A percentile compares a stretch with the other conserved stretches of the same genome.
These are phyloP conservation scores for Meriones unguiculatus DNA, from an alignment of 2,113 vertebrate genomes.

Conservation along the genomic window DNA sequence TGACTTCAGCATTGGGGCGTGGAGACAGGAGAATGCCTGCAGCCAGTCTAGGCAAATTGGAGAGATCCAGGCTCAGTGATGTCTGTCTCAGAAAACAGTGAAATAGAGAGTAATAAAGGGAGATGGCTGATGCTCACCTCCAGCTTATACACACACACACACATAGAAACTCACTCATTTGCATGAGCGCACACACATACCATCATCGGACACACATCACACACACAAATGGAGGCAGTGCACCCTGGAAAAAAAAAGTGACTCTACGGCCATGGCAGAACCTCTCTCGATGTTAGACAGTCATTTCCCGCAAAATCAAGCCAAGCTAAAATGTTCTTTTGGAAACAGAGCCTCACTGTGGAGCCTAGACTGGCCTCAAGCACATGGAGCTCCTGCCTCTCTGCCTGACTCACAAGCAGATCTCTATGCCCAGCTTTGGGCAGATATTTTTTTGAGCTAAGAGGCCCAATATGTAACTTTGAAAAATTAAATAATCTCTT, in stretches of 20 bases:
- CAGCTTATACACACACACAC: background rate
- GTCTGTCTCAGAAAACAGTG: background rate
- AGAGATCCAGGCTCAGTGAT: background rate
- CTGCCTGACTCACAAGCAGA: background rate
- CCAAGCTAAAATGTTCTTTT: background rate
- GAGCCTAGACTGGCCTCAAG: no score
- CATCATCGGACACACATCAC: background rate
- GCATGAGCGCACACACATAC: background rate
- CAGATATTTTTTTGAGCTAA: background rate
- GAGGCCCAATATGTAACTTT: background rate
- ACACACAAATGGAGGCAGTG: background rate
- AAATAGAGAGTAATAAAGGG: background rate
- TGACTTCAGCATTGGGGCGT: no score
- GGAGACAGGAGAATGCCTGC: background rate
- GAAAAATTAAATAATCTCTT: background rate
- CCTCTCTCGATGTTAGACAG: background rate
- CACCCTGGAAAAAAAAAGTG: background rate
- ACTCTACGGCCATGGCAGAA: background rate
- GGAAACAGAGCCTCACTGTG: background rate
- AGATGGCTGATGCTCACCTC: background rate
- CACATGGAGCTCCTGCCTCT: background rate
- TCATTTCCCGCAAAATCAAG: conserved; percentile 36
- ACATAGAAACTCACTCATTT: background rate
- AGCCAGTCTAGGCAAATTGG: background rate
- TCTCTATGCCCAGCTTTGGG: background rate